A percentile compares a stretch with the other conserved stretches of the same genome.
Conservation (phyloP, 2,113 vertebrate species). For the Chionomys nivalis region DNA sequence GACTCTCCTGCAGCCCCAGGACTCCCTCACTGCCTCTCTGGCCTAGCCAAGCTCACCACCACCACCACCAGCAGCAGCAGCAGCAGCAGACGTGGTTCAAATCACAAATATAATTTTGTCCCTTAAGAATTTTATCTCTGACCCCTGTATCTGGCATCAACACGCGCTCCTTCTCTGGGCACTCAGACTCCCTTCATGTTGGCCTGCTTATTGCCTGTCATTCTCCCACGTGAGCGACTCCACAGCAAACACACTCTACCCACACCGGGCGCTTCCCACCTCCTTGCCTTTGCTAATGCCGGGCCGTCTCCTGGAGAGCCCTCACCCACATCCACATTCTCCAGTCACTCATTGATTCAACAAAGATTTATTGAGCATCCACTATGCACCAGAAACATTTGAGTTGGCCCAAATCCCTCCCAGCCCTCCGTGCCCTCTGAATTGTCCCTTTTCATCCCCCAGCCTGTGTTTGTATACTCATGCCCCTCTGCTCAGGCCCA, state of each 20-base stretch:
- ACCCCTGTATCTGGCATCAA: background rate
- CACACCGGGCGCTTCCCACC: background rate
- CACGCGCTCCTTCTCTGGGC: background rate
- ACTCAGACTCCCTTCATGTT: background rate
- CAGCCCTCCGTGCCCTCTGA: background rate
- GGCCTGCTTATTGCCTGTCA: background rate
- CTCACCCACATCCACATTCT: background rate
- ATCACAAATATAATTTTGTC: background rate
- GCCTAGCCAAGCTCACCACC: background rate
- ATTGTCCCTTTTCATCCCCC: too few relatives aligned
- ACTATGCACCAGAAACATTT: background rate
- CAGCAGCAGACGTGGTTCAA: slow-evolving; percentile 24
- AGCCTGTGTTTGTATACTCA: background rate
- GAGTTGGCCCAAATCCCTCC: background rate
- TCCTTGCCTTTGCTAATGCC: background rate
- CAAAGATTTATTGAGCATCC: background rate
- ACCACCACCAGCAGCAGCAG: too few relatives aligned
- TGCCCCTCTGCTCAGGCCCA: background rate
- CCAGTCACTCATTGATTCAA: slow-evolving; percentile 13
- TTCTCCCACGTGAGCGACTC: background rate
- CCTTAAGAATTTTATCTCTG: background rate
- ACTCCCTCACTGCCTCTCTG: background rate
- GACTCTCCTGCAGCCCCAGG: background rate
- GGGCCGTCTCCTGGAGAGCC: background rate
- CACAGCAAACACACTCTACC: background rate